A percentile compares a stretch with the other conserved stretches of the same genome.
Conservation (phyloP, 2,797 vertebrate genomes). For the Coendou prehensilis region DNA sequence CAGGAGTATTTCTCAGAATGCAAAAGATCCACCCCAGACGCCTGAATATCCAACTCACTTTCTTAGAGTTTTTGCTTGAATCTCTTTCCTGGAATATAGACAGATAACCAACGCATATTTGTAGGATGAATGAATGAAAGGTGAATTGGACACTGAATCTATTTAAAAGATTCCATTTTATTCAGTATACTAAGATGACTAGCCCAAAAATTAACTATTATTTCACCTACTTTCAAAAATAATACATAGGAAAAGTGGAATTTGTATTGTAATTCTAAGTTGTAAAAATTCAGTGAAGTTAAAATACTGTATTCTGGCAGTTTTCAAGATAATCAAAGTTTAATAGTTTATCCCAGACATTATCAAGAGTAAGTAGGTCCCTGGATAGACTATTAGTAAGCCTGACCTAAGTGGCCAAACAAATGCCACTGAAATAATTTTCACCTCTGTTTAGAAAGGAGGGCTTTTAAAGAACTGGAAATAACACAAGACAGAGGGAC, state of each 20-base stretch:
- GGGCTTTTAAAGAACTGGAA: not conserved
- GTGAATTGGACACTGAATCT: not conserved
- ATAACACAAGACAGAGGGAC: not conserved
- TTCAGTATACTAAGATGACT: constrained; percentile 18
- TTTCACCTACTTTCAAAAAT: constrained; percentile 61
- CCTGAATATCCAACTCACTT: not conserved
- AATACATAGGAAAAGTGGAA: constrained; percentile 21
- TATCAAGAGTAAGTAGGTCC: not conserved
- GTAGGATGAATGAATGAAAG: constrained; percentile 20
- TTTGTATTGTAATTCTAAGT: not conserved
- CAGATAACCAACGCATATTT: not conserved
- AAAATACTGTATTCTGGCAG: constrained; percentile 46
- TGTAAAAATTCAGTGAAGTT: constrained; percentile 43
- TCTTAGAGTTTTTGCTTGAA: not conserved
- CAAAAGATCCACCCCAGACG: not conserved
- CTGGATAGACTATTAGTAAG: not conserved
- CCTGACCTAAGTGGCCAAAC: not conserved
- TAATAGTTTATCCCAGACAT: constrained; percentile 1
- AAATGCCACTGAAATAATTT: not conserved
- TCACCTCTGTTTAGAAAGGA: constrained; percentile 22
- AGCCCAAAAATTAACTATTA: constrained; percentile 3
- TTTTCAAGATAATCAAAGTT: constrained; percentile 40
- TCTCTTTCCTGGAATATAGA: not conserved
- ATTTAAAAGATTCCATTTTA: constrained; percentile 22
- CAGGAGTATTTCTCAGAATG: not conserved